Evolutionary conservation across 2,797 vertebrate species (phyloP).

Genomic region (Gastrophryne carolinensis): DNA sequence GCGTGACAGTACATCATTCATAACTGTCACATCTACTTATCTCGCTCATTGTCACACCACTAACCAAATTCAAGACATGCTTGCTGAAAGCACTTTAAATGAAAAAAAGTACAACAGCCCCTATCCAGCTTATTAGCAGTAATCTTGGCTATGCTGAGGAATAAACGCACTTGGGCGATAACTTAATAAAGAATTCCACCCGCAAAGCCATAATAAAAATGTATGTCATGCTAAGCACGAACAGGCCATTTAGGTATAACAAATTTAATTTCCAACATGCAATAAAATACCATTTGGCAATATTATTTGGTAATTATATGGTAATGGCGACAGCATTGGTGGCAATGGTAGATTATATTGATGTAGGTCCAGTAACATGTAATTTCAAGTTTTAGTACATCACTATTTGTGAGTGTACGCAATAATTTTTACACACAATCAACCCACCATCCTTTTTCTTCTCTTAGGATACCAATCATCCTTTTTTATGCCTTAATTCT

Average conservation of each 20-base stretch:
- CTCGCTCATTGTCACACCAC: constrained; percentile 81
- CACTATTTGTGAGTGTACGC: too few relatives aligned
- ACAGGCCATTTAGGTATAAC: background rate
- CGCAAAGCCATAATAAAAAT: background rate
- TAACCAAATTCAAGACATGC: constrained; percentile 76
- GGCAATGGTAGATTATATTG: too few relatives aligned
- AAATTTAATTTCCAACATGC: too few relatives aligned
- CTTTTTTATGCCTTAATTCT: too few relatives aligned
- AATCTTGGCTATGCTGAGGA: constrained; percentile 22
- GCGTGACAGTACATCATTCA: constrained; percentile 86
- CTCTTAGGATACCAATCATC: too few relatives aligned
- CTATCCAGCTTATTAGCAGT: constrained; percentile 47
- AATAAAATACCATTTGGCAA: too few relatives aligned
- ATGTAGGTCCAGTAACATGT: too few relatives aligned
- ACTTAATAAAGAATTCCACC: constrained; percentile 2
- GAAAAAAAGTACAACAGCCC: constrained; percentile 56
- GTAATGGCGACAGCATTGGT: too few relatives aligned
- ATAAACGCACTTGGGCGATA: constrained; percentile 2
- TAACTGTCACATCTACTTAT: constrained; percentile 91
- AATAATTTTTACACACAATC: too few relatives aligned
- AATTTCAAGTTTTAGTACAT: too few relatives aligned
- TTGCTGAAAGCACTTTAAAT: constrained; percentile 59
- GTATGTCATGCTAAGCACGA: background rate
- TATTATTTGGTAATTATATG: background rate
- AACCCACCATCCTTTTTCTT: too few relatives aligned